Evolutionary conservation across 2,888 invertebrate species (phyloP).

Genomic region (Bembecia ichneumoniformis): DNA sequence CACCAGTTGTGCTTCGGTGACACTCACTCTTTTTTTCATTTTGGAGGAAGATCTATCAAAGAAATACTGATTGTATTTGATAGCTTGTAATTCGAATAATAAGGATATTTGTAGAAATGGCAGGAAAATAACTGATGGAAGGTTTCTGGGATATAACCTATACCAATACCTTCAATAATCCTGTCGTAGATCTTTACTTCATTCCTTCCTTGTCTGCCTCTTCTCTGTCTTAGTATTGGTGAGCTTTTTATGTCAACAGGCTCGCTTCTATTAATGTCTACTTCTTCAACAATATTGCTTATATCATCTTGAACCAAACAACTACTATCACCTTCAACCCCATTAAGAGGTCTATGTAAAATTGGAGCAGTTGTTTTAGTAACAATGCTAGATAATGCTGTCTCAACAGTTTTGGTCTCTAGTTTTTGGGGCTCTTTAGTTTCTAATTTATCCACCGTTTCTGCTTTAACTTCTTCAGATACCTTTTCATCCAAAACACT

Average conservation of each 20-base stretch:
- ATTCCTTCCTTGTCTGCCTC: conserved; percentile 55
- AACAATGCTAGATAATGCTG: conserved; percentile 23
- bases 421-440: conserved; percentile 3
- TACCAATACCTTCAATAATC: conserved; percentile 52
- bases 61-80: no score
- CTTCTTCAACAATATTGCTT: conserved; percentile 26
- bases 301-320: conserved; percentile 10
- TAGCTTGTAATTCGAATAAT: no score
- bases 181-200: conserved; percentile 68
- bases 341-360: conserved; percentile 23
- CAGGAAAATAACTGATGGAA: no score
- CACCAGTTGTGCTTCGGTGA: no score
- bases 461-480: neutral
- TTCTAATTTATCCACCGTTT: conserved; percentile 2
- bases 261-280: conserved; percentile 25
- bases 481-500: conserved; percentile 32
- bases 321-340: conserved; percentile 12
- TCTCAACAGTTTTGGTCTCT: conserved; percentile 20
- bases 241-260: conserved; percentile 59
- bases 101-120: no score
- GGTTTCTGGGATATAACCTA: neutral
- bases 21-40: no score
- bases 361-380: conserved; percentile 25
- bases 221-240: conserved; percentile 44
- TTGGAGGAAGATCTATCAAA: no score